Conservation (phyloP, 2,113 vertebrate species). For the Larimichthys polyactis region DNA sequence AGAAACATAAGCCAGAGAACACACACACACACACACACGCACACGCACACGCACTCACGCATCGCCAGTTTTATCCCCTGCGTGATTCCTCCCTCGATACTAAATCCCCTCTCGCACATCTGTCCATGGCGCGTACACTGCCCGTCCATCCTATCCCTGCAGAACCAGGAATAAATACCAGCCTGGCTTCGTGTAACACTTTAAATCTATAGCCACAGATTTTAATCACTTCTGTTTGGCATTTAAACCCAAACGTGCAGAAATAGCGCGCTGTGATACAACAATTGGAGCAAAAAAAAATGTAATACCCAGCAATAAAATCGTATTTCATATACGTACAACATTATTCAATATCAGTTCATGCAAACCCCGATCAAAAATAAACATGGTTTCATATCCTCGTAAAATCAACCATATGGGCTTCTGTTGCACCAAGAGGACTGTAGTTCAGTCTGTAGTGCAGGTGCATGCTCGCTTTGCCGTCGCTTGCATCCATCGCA, state of each 20-base stretch:
- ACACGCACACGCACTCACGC: constrained; percentile 15
- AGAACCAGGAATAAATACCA: constrained; percentile 45
- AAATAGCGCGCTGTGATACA: neutral
- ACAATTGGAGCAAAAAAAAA: constrained; percentile 28
- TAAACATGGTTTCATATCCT: constrained; percentile 21
- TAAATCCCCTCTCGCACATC: constrained; percentile 82
- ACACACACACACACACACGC: neutral
- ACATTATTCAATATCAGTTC: neutral
- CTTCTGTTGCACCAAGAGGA: constrained; percentile 72
- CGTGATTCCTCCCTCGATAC: constrained; percentile 77
- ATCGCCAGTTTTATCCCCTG: constrained; percentile 72
- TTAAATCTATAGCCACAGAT: constrained; percentile 51
- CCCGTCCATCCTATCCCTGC: constrained; percentile 54
- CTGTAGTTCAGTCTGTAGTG: constrained; percentile 57
- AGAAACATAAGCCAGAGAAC: constrained; percentile 18
- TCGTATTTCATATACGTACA: neutral
- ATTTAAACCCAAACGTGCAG: neutral
- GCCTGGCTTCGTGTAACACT: constrained; percentile 55
- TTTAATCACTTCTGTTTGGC: constrained; percentile 41
- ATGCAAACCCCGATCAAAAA: neutral
- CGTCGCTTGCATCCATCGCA: constrained; percentile 38
- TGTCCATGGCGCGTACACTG: constrained; percentile 75
- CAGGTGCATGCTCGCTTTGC: constrained; percentile 64
- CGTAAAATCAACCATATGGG: constrained; percentile 46
- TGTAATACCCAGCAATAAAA: neutral